Conservation (phyloP, 2,113 vertebrate genomes). For the Lota lota region DNA sequence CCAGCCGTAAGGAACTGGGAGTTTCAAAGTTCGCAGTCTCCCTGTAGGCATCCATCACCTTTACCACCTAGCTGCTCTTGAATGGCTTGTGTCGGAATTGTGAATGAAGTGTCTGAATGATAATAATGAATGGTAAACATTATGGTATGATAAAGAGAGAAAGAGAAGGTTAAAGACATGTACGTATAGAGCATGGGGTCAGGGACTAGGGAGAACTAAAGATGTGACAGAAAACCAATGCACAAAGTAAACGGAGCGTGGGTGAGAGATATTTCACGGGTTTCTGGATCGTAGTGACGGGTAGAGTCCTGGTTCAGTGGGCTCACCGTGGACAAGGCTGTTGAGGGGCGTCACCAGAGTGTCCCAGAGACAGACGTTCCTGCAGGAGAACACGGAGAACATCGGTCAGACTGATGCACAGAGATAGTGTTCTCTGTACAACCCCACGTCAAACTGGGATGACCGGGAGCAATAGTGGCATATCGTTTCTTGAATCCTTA, state of each 20-base stretch:
- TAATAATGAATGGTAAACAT: neutral
- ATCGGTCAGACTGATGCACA: neutral
- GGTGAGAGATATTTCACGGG: too few species aligned
- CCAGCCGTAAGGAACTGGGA: neutral
- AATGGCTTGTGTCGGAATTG: neutral
- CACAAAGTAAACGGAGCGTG: too few species aligned
- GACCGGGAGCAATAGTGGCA: neutral
- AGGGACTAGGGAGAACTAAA: too few species aligned
- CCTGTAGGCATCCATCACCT: too few species aligned
- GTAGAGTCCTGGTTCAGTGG: too few species aligned
- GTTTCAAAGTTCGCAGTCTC: too few species aligned
- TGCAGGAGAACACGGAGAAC: constrained; percentile 53
- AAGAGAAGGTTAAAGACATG: neutral
- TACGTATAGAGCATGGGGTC: neutral
- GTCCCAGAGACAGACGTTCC: constrained; percentile 98
- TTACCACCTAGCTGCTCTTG: neutral
- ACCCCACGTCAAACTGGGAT: neutral
- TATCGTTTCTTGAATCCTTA: too few species aligned
- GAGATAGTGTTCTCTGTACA: neutral
- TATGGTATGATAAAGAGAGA: neutral
- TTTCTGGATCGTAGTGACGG: neutral
- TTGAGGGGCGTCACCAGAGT: constrained; percentile 87
- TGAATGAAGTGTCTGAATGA: neutral
- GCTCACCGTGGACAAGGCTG: constrained; percentile 88
- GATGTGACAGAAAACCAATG: too few species aligned